A percentile compares a stretch with the other conserved stretches of the same genome.
Evolutionary conservation across 92 coral and sea anemone species (phyloP).

Genomic region (Scolanthus callimorphus): DNA sequence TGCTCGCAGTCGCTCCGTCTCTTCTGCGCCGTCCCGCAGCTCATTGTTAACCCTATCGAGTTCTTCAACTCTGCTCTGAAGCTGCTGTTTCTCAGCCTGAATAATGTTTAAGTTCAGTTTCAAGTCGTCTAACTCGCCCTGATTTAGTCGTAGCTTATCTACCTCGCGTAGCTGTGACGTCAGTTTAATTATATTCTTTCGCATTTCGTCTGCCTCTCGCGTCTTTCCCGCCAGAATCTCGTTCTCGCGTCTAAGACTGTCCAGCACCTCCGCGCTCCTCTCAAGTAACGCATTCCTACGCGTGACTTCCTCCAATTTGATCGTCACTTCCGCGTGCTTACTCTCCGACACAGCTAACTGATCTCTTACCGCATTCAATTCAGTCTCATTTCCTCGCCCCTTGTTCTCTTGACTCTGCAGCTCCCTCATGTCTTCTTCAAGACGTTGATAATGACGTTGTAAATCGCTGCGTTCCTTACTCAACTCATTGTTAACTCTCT

Average conservation of each 20-base stretch:
- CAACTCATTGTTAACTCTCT: constrained; percentile 23
- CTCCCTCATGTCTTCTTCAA: constrained; percentile 34
- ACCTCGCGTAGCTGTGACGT: constrained; percentile 68
- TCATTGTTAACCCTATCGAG: constrained; percentile 27
- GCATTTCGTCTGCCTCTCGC: constrained; percentile 65
- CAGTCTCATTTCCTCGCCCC: constrained; percentile 22
- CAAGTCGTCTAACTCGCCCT: constrained; percentile 42
- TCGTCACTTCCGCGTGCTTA: constrained; percentile 26
- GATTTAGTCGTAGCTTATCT: constrained; percentile 39
- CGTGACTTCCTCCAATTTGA: constrained; percentile 29
- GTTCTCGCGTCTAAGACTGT: constrained; percentile 37
- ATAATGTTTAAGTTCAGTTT: constrained; percentile 39
- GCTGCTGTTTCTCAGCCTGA: constrained; percentile 53
- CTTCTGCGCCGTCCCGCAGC: constrained; percentile 28
- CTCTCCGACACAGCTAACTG: constrained; percentile 28
- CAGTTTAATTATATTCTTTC: constrained; percentile 57
- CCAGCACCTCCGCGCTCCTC: constrained; percentile 21
- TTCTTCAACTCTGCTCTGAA: constrained; percentile 48
- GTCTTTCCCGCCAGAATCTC: constrained; percentile 31
- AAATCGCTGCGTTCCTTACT: constrained; percentile 24
- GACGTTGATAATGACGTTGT: constrained; percentile 16
- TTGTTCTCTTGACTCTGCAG: constrained; percentile 29
- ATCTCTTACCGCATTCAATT: constrained; percentile 26
- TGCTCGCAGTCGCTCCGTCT: constrained; percentile 43
- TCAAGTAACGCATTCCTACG: constrained; percentile 35